Conservation (phyloP, 2,113 vertebrate species). For the Prochilodus magdalenae region DNA sequence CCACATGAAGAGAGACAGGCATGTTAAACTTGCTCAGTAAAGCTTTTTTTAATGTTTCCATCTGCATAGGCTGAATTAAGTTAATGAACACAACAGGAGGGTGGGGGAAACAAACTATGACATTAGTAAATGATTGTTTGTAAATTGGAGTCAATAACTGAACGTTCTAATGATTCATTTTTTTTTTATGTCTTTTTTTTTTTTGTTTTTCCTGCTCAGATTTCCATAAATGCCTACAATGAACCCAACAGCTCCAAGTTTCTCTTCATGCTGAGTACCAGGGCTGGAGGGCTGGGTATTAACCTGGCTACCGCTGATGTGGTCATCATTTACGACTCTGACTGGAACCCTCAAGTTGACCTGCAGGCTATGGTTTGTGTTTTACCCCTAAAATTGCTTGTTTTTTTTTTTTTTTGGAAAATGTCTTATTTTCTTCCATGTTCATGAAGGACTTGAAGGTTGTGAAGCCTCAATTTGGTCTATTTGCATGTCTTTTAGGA, state of each 20-base stretch:
- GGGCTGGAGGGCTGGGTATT: slow-evolving; percentile 96
- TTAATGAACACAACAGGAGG: not conserved
- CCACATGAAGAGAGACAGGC: slow-evolving; percentile 98
- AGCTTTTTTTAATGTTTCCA: not conserved
- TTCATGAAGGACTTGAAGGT: not conserved
- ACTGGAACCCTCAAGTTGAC: slow-evolving; percentile 99
- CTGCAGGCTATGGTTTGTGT: slow-evolving; percentile 95
- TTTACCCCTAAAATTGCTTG: not conserved
- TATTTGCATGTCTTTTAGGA: slow-evolving; percentile 75
- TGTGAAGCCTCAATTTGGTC: not conserved
- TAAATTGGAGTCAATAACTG: not conserved
- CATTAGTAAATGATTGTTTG: not conserved
- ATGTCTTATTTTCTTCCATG: not conserved
- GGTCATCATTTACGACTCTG: slow-evolving; percentile 97
- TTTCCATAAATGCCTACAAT: slow-evolving; percentile 92
- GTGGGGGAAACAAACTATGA: too few species aligned
- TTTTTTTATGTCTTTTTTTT: not conserved
- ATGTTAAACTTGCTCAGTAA: not conserved
- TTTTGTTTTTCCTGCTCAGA: slow-evolving; percentile 70
- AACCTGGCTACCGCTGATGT: slow-evolving; percentile 98
- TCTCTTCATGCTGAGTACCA: slow-evolving; percentile 97
- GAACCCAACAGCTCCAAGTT: slow-evolving; percentile 94
- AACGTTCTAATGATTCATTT: not conserved
- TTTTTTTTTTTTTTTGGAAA: not conserved
- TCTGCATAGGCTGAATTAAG: not conserved